These are phyloP conservation scores for Acleris literana DNA, from an alignment of 2,888 invertebrate genomes.

Conservation along the genomic window DNA sequence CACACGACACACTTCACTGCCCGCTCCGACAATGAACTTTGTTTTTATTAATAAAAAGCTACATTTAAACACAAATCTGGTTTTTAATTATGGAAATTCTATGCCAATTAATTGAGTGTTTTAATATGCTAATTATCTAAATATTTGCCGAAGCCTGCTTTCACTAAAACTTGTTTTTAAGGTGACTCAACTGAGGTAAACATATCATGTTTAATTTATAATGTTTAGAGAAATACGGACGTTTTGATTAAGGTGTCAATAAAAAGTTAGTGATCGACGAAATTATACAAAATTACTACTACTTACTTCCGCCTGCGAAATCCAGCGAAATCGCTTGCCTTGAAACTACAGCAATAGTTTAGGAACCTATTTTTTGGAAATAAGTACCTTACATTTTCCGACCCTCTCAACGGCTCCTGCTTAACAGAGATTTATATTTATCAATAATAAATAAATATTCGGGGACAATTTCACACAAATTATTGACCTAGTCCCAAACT, in stretches of 20 bases:
- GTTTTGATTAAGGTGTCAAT: neutral
- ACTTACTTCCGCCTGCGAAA: too few relatives aligned
- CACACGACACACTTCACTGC: constrained; percentile 5
- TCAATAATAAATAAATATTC: too few relatives aligned
- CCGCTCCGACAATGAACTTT: neutral
- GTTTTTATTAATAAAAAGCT: neutral
- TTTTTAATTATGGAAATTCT: neutral
- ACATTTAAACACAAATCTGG: neutral
- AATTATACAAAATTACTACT: neutral
- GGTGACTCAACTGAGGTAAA: neutral
- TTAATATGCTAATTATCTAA: constrained; percentile 11
- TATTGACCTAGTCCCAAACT: too few relatives aligned
- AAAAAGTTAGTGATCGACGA: too few relatives aligned
- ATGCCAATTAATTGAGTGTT: constrained; percentile 14
- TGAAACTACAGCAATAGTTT: too few relatives aligned
- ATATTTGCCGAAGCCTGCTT: constrained; percentile 17
- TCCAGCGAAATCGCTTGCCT: too few relatives aligned
- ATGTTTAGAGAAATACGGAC: neutral
- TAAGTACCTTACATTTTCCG: too few relatives aligned
- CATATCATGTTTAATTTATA: neutral
- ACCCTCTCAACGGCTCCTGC: too few relatives aligned
- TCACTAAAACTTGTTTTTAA: constrained; percentile 25
- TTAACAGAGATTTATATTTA: too few relatives aligned
- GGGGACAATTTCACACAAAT: too few relatives aligned
- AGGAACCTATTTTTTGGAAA: too few relatives aligned